phyloP scores from a whole-genome alignment of 2,888 invertebrate genomes.

The Cryptocephalus primarius region DNA sequence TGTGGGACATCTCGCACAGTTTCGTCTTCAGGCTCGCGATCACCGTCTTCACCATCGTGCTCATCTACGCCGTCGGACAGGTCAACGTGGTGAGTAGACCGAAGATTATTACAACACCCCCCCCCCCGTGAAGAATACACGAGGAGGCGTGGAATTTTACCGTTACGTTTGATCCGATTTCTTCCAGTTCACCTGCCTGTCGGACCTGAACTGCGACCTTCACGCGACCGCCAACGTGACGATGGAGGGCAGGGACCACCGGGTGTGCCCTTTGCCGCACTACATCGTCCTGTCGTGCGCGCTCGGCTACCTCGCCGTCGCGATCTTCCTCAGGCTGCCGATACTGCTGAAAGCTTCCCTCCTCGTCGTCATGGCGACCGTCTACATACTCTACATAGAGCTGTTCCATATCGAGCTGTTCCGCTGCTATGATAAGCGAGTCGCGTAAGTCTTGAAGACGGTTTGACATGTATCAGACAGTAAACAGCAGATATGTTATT shows the following conservation, averaged over 20 bases:
- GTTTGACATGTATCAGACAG: no score
- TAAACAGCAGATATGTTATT: no score
- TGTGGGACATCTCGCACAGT: conserved; percentile 77
- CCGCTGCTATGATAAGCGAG: conserved; percentile 67
- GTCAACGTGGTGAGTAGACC: conserved; percentile 75
- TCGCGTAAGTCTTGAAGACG: conserved; percentile 47
- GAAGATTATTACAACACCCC: no score
- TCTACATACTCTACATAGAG: conserved; percentile 71
- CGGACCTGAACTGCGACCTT: conserved; percentile 37
- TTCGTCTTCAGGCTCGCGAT: conserved; percentile 75
- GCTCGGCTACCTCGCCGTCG: conserved; percentile 72
- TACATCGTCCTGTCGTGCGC: conserved; percentile 80
- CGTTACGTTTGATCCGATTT: no score
- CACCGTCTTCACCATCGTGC: conserved; percentile 75
- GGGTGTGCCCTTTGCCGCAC: conserved; percentile 74
- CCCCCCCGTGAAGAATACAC: no score
- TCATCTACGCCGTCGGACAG: conserved; percentile 82
- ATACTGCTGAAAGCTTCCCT: conserved; percentile 72
- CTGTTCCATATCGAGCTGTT: conserved; percentile 72
- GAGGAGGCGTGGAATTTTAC: no score
- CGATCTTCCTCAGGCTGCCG: conserved; percentile 73
- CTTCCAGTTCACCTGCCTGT: conserved; percentile 52
- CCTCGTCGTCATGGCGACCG: conserved; percentile 64
- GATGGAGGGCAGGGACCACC: conserved; percentile 50
- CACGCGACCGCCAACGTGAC: conserved; percentile 44